phyloP scores from a whole-genome alignment of 2,797 vertebrate species.

The Cuniculus paca region DNA sequence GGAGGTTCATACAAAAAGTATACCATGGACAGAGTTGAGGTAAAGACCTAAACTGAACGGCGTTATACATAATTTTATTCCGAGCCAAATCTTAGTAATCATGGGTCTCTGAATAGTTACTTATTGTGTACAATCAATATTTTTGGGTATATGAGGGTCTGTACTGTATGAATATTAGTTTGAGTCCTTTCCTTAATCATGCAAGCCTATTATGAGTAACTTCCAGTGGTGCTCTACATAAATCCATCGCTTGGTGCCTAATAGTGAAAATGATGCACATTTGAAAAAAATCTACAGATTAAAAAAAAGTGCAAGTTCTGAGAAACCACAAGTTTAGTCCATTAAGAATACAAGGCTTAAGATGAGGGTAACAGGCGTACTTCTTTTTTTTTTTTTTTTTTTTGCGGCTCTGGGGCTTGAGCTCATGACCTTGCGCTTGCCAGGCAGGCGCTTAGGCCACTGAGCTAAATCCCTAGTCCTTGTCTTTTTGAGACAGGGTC shows the following conservation, averaged over 20 bases:
- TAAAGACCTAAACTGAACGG: not conserved
- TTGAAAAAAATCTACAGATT: not conserved
- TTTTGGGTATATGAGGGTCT: not conserved
- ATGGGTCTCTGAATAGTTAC: not conserved
- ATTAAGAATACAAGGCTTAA: not conserved
- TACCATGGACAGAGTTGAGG: not conserved
- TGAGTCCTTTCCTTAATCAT: not conserved
- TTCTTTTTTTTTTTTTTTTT: too few relatives aligned
- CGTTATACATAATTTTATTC: not conserved
- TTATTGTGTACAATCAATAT: not conserved
- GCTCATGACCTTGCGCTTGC: too few relatives aligned
- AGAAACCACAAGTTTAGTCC: not conserved
- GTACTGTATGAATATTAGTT: not conserved
- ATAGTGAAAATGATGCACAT: not conserved
- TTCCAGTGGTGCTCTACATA: not conserved
- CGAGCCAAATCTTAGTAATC: not conserved
- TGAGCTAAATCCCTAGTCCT: too few relatives aligned
- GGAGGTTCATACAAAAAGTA: not conserved
- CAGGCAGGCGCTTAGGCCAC: too few relatives aligned
- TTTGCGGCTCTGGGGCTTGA: too few relatives aligned
- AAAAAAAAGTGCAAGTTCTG: not conserved
- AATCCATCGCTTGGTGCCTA: not conserved
- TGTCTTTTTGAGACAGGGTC: too few relatives aligned
- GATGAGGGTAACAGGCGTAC: not conserved
- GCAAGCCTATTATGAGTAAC: not conserved